A percentile compares a stretch with the other conserved stretches of the same genome.
These are phyloP conservation scores for Psammodynastes pulverulentus DNA, from an alignment of 2,113 vertebrate genomes.

Conservation along the genomic window DNA sequence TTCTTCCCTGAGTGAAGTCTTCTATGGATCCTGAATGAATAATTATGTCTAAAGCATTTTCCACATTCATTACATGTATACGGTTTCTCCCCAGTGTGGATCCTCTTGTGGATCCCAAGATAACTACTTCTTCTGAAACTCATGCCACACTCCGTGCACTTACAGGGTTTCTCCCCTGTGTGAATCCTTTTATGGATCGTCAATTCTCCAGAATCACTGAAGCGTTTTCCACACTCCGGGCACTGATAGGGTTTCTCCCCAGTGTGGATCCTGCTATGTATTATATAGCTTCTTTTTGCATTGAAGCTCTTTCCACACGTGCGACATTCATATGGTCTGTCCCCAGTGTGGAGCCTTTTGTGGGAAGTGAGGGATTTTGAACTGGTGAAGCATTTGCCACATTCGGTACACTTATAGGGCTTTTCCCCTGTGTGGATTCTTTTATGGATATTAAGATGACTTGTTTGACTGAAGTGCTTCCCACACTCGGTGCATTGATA, in stretches of 20 bases:
- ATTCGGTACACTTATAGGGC: not conserved
- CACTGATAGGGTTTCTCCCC: not conserved
- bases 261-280: not conserved
- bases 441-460: not conserved
- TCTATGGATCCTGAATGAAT: too few species aligned
- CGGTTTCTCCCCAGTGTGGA: not conserved
- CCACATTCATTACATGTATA: too few species aligned
- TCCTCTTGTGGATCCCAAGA: not conserved
- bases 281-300: not conserved
- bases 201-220: not conserved
- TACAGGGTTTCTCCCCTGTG: not conserved
- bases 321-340: not conserved
- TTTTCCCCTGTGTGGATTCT: not conserved
- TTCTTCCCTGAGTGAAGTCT: too few species aligned
- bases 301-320: not conserved
- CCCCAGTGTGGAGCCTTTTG: not conserved
- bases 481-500: not conserved
- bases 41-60: too few species aligned
- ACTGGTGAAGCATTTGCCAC: not conserved
- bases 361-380: accelerated
- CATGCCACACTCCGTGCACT: not conserved
- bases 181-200: not conserved
- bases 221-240: not conserved
- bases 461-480: not conserved
- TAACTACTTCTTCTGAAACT: not conserved